Base-by-base conservation (phyloP, 2,797 vertebrate genomes). In the Brachymystax lenok region DNA sequence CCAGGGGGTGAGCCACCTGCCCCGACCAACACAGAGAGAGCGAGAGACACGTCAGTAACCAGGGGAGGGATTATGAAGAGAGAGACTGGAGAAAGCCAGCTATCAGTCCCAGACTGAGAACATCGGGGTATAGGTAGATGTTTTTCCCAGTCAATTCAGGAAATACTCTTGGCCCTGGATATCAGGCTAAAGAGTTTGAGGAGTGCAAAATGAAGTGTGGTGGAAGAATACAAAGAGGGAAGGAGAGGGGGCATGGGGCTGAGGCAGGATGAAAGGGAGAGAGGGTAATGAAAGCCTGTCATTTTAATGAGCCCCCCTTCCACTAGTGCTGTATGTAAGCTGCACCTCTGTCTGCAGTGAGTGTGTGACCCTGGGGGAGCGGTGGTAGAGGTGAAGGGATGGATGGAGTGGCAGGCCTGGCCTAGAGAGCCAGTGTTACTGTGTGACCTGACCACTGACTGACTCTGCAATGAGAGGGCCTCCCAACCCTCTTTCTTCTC, bases 1-100 rank as follows among this genome's bases (percentile, higher is more conserved):
- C 97, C 0, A 97, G 98, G 89, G 98, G 98, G 84, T 99, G 98
- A 74, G 98, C 97, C 68, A 99, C 97, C 98, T 99, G 78, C 33
- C 74, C 16, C 12, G 61, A 71, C 72, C 16, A 54, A 86, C 28
- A 79, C 71, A 81, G 72, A 61, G 71, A 73, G 4, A 3, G n/a
- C n/a, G n/a, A 59, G 69, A 50, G 74, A 79, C 61, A 50, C 12
- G 40, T 24, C 16, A 66, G 73, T 27, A 13, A 46, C 14, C 30
- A 27, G 46, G 27, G 59, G 46, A 33, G 24, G 51, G 21, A 16
- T 19, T 17, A 59, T 59, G n/a, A 59, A 35, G 71, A 51, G 40
- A 71, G 28, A 73, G 46, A 64, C 61, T 1, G 17, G 54, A 59
- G 19, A 19, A 19, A 59, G 54, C 1, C 54, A n/a, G 7, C 1